Evolutionary conservation across 2,113 vertebrate species (phyloP).

Genomic region (Cichladusa arquata): DNA sequence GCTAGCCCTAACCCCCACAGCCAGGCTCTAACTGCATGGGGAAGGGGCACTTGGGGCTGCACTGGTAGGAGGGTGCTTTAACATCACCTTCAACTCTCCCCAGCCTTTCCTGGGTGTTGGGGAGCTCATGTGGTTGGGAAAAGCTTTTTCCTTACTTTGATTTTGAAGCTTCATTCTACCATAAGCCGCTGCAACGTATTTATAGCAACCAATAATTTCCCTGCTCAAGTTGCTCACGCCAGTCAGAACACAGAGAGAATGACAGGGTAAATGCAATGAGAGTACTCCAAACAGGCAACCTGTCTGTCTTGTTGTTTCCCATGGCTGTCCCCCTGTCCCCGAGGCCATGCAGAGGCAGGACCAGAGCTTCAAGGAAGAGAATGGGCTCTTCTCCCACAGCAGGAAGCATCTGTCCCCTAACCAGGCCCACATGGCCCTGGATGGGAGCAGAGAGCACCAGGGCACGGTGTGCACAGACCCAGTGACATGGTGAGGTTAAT

Average conservation of each 20-base stretch:
- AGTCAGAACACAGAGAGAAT: not conserved
- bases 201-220: not conserved
- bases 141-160: not conserved
- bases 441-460: not conserved
- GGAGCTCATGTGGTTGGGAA: not conserved
- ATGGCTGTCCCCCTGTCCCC: accelerated
- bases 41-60: not conserved
- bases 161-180: not conserved
- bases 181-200: not conserved
- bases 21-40: not conserved
- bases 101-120: not conserved
- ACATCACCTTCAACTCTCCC: accelerated
- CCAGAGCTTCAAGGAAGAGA: not conserved
- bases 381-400: accelerated
- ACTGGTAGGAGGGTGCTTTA: not conserved
- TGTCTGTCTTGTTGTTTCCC: accelerated
- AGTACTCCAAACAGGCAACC: not conserved
- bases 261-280: not conserved
- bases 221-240: not conserved
- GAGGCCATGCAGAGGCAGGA: accelerated
- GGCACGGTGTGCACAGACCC: accelerated
- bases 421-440: not conserved
- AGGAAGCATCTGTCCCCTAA: not conserved
- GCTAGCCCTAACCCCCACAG: accelerated
- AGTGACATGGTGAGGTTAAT: not conserved